phyloP scores from a whole-genome alignment of 2,113 vertebrate species.

The Mormoops blainvillei region DNA sequence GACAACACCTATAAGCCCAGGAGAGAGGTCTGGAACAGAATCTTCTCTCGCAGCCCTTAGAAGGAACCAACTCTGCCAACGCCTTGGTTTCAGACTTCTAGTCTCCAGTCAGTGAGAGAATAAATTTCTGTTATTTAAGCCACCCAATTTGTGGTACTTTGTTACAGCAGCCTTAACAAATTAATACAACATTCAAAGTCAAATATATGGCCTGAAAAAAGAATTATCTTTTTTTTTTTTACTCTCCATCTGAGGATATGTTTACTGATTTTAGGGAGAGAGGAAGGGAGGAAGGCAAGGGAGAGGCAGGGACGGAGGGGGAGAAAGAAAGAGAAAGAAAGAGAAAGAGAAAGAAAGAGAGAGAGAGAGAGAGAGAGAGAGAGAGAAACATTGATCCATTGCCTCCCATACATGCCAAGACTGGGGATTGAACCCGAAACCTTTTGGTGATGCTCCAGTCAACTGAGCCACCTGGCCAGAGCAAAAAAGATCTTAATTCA shows the following conservation, averaged over 20 bases:
- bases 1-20: background rate
- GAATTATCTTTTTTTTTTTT: background rate
- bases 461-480: too few relatives aligned
- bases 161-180: background rate
- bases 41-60: background rate
- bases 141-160: background rate
- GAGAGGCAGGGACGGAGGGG: too few relatives aligned
- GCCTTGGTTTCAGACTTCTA: background rate
- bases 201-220: background rate
- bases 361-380: too few relatives aligned
- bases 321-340: accelerated
- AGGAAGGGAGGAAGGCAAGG: too few relatives aligned
- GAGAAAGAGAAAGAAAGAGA: too few relatives aligned
- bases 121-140: background rate
- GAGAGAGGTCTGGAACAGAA: background rate
- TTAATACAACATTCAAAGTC: background rate
- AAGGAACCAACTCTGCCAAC: background rate
- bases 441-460: too few relatives aligned
- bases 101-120: background rate
- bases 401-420: too few relatives aligned
- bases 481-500: background rate
- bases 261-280: too few relatives aligned
- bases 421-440: too few relatives aligned
- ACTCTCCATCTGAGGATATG: too few relatives aligned
- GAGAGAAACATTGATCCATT: too few relatives aligned